Evolutionary conservation across 2,113 vertebrate genomes (phyloP).

Genomic region (Oxygymnocypris stewartii): DNA sequence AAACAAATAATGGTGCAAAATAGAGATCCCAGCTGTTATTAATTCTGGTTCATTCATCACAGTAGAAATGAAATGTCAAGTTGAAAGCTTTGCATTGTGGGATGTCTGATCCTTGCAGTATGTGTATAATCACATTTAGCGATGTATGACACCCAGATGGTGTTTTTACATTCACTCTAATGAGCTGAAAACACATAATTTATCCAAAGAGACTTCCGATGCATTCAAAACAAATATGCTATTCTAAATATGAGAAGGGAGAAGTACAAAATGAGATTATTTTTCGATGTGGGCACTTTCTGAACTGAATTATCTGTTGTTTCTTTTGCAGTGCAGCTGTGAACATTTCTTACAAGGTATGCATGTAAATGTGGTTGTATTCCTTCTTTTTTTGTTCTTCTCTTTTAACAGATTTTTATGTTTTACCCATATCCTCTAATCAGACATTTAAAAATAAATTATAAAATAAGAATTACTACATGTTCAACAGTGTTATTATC

Average conservation of each 20-base stretch:
- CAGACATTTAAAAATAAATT: neutral
- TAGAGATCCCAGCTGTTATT: neutral
- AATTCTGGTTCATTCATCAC: neutral
- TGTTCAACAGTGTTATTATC: neutral
- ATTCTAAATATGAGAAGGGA: neutral
- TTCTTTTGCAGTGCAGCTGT: neutral
- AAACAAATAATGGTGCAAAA: neutral
- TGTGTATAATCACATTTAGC: neutral
- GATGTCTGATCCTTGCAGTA: neutral
- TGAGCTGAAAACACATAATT: neutral
- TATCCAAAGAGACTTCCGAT: too few relatives aligned
- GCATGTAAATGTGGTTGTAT: neutral
- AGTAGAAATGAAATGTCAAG: neutral
- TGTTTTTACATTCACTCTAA: neutral
- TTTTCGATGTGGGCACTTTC: neutral
- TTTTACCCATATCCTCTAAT: neutral
- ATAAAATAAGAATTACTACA: neutral
- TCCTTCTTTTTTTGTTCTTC: neutral
- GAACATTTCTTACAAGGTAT: neutral
- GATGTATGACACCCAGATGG: neutral
- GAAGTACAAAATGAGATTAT: neutral
- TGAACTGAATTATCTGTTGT: neutral
- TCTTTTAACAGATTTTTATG: neutral
- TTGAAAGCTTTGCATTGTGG: neutral
- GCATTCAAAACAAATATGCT: neutral